Evolutionary conservation across 2,888 invertebrate genomes (phyloP), one percentile per base, ranked within the genome.

Genomic region (Morpho deidamia): DNA sequence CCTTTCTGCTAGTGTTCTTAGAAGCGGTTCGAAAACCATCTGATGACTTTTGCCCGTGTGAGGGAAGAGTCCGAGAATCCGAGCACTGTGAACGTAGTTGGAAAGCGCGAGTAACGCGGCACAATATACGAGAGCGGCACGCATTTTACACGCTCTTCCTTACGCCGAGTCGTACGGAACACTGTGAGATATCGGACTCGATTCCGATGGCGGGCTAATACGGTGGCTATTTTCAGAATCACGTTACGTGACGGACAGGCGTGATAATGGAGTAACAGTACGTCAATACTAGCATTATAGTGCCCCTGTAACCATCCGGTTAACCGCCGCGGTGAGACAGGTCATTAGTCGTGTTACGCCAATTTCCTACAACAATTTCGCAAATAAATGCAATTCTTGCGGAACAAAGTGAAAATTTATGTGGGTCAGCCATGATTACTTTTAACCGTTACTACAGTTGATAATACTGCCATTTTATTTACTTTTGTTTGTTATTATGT

Each of bases 1-100:
- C 41, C 90, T 83, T 39, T 81, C 78, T 0, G 91, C 91, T 51
- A 94, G 70, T 44, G 82, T 89, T 44, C 79, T 81, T 8, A 93
- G 67, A 1, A 93, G 74, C 0, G 91, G 90, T 44, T 91, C 86
- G 69, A 92, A 92, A 0, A 92, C 91, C 71, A 91, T 86, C 65
- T 92, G 93, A 64, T 94, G 94, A 63, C 93, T 93, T 58, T 90
- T 91, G 0, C 92, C 92, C 0, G 90, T 85, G 66, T 92, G 90
- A 0, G 91, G 91, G 65, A 93, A 92, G 0, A 92, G 72, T 7
- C 61, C 66, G 34, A 67, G 60, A 8, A 67, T 63, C 7, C 62
- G 54, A 41, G 85, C 90, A 56, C 83, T 58, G 56, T 71, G 58
- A 1, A 64, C 80, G 72, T 78, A 56, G 59, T 70, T 65, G 32